Conservation (phyloP, 2,797 vertebrate genomes). For the Microctenopoma stevenorrisi region DNA sequence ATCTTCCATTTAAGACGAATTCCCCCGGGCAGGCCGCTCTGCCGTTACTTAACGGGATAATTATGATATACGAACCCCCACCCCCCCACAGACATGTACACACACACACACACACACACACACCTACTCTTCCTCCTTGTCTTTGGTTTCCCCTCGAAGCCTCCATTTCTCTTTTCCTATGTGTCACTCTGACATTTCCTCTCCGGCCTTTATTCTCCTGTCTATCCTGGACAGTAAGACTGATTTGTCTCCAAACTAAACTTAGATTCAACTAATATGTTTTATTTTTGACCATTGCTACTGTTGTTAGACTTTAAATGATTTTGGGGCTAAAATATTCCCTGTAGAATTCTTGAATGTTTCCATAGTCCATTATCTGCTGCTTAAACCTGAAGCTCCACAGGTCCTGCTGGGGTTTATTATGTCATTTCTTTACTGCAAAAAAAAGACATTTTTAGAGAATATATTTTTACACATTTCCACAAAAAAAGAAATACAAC, state of each 20-base stretch:
- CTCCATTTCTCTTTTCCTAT: slow-evolving; percentile 32
- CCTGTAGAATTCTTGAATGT: not conserved
- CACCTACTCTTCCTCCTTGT: slow-evolving; percentile 48
- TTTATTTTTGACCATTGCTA: not conserved
- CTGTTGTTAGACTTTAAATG: not conserved
- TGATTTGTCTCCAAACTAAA: slow-evolving; percentile 10
- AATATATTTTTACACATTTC: not conserved
- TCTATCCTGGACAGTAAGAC: slow-evolving; percentile 23
- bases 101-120: slow-evolving; percentile 1
- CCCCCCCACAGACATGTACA: not conserved
- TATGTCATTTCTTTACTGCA: not conserved
- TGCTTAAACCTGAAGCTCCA: not conserved
- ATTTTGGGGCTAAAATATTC: not conserved
- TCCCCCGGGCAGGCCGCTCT: slow-evolving; percentile 76
- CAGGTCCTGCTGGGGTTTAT: not conserved
- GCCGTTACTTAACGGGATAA: slow-evolving; percentile 86
- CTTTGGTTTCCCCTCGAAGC: slow-evolving; percentile 39
- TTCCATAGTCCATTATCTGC: not conserved
- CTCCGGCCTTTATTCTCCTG: slow-evolving; percentile 27
- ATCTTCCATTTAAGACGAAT: slow-evolving; percentile 85
- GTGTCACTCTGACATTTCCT: slow-evolving; percentile 40
- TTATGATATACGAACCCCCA: slow-evolving; percentile 82
- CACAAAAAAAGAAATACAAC: not conserved
- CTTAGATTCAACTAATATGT: not conserved
- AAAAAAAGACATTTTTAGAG: not conserved